phyloP scores from a whole-genome alignment of 92 coral and sea anemone species.

The Galaxea fascicularis region DNA sequence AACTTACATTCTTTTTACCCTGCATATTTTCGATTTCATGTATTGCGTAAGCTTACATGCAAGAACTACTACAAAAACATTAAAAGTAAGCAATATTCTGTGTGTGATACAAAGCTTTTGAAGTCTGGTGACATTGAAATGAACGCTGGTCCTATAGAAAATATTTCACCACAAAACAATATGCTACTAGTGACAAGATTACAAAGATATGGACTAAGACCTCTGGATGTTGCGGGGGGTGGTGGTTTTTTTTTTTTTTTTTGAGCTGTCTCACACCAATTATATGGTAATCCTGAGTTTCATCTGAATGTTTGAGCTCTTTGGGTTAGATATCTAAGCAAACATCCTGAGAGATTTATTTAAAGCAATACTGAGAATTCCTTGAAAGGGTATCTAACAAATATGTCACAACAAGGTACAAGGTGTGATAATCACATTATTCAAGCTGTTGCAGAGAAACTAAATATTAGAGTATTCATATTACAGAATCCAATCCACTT shows the following conservation, averaged over 20 bases:
- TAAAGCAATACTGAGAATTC: no score
- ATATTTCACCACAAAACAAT: conserved; percentile 15
- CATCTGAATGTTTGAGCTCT: conserved; percentile 37
- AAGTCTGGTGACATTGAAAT: conserved; percentile 65
- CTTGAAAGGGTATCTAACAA: neutral
- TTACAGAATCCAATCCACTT: conserved; percentile 24
- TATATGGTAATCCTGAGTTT: conserved; percentile 35
- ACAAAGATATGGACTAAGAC: conserved; percentile 42
- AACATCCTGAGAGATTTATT: no score
- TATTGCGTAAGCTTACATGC: conserved; percentile 9
- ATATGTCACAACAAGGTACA: conserved; percentile 4
- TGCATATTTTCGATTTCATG: conserved; percentile 29
- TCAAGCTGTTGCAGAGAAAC: conserved; percentile 27
- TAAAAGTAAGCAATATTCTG: conserved; percentile 51
- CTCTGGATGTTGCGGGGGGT: conserved; percentile 56
- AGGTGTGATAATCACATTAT: conserved; percentile 14
- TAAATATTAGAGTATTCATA: conserved; percentile 18
- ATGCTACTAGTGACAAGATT: conserved; percentile 36
- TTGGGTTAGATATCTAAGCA: no score
- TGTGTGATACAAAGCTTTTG: conserved; percentile 43
- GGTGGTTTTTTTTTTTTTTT: conserved; percentile 25
- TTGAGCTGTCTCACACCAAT: conserved; percentile 42
- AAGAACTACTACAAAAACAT: conserved; percentile 35
- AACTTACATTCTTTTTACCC: conserved; percentile 37
- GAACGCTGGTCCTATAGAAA: conserved; percentile 64